Evolutionary conservation across 2,797 vertebrate genomes (phyloP).

Genomic region (Catharus ustulatus): DNA sequence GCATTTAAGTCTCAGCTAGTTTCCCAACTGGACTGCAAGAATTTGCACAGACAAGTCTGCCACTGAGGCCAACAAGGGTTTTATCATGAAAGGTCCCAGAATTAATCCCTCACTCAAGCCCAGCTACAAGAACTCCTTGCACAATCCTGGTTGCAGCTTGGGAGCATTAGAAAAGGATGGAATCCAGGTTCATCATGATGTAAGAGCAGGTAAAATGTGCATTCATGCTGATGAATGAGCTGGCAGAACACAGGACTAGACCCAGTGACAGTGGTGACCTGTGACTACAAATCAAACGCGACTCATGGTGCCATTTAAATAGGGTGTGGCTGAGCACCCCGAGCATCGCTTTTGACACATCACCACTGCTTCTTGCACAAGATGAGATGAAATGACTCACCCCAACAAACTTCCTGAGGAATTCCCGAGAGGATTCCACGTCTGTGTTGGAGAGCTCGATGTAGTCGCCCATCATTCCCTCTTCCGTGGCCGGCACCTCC

Average conservation of each 20-base stretch:
- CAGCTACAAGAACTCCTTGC: neutral
- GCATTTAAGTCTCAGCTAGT: neutral
- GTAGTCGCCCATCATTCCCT: constrained; percentile 97
- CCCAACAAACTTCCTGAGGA: constrained; percentile 92
- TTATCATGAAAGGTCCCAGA: neutral
- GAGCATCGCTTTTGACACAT: neutral
- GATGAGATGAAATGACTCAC: constrained; percentile 76
- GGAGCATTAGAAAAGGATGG: neutral
- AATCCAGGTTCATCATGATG: neutral
- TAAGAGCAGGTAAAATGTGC: neutral
- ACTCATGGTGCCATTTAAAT: neutral
- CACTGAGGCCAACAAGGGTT: neutral
- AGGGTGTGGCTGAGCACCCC: neutral
- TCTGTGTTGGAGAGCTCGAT: constrained; percentile 88
- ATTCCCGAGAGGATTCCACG: constrained; percentile 86
- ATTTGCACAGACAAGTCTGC: neutral
- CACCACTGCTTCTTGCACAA: neutral
- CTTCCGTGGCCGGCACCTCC: constrained; percentile 90
- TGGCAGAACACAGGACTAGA: neutral
- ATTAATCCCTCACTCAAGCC: neutral
- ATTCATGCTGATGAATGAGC: neutral
- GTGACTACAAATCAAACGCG: neutral
- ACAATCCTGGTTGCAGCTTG: neutral
- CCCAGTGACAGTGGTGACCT: neutral
- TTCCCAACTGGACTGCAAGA: neutral